phyloP scores from a whole-genome alignment of 2,797 vertebrate species.

The Podarcis siculus region DNA sequence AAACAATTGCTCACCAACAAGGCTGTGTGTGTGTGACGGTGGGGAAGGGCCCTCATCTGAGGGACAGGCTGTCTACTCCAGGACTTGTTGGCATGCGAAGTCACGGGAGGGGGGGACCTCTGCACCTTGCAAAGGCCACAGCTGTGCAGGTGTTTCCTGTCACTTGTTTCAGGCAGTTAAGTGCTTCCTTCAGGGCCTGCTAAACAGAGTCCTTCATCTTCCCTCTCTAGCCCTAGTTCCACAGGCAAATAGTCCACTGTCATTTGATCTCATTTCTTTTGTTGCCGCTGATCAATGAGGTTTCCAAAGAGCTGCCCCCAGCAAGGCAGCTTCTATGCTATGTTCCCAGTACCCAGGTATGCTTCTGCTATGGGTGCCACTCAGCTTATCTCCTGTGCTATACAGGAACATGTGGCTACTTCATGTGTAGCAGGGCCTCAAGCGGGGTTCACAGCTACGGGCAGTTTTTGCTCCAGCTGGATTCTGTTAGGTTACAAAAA shows the following conservation, averaged over 20 bases:
- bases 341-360: background rate
- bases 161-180: slow-evolving; percentile 6
- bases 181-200: background rate
- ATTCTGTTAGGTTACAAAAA: background rate
- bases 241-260: background rate
- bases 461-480: background rate
- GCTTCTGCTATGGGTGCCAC: background rate
- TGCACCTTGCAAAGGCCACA: background rate
- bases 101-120: background rate
- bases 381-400: background rate
- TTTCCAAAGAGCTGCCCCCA: background rate
- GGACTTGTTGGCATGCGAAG: background rate
- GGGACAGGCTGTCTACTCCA: background rate
- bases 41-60: background rate
- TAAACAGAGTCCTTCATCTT: background rate
- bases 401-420: background rate
- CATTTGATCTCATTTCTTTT: background rate
- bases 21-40: background rate
- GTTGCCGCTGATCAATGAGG: background rate
- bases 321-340: background rate
- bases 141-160: slow-evolving; percentile 32
- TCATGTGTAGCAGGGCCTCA: background rate
- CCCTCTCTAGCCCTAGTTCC: background rate
- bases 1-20: background rate
- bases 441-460: background rate